Base-by-base conservation (phyloP, 2,888 invertebrate species). In the Diaphora mendica region DNA sequence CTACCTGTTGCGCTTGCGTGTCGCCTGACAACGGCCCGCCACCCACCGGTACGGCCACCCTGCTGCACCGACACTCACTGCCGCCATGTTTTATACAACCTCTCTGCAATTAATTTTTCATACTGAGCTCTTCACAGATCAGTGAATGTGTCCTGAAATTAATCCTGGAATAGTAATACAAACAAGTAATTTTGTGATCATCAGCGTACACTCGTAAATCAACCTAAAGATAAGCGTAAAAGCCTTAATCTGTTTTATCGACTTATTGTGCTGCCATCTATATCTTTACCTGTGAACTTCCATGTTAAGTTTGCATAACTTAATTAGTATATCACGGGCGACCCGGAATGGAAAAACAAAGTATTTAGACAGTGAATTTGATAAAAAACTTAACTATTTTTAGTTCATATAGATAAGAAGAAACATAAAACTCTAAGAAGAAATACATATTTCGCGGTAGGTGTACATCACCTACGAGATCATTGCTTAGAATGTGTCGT, bases 1-100 rank as follows among this genome's bases (percentile, higher is more conserved):
- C 95, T 95, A 95, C 95, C 95, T 95, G 95, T 89, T 89, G 91
- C 94, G 94, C 92, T 94, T 93, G 95, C 95, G 95, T 95, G 95
- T 95, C 94, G 91, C 88, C 87, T 82, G 85, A 81, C 89, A 83
- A 88, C 84, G 74, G 80, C 82, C 84, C 79, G 82, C 85, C 72
- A 59, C 69, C 75, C 72, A 72, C 64, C 91, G 88, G 90, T 89
- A 92, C 92, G 90, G 86, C 83, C 85, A 83, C 79, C 78, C 94
- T 91, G 91, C 88, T 93, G 89, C 91, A 92, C 91, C 95, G 93
- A 95, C 94, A 69, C 76, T 59, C 77, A 79, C 78, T 77, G 83
- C 90, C 91, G 91, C 93, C 91, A 92, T 91, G 82, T 89, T 92
- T 89, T 79, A 89, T 85, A 88, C 90, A 91, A 88, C 90, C 89